A percentile compares a stretch with the other conserved stretches of the same genome.
Conservation (phyloP, 1,140 invertebrate species). For the Drosophila kanapiae region DNA sequence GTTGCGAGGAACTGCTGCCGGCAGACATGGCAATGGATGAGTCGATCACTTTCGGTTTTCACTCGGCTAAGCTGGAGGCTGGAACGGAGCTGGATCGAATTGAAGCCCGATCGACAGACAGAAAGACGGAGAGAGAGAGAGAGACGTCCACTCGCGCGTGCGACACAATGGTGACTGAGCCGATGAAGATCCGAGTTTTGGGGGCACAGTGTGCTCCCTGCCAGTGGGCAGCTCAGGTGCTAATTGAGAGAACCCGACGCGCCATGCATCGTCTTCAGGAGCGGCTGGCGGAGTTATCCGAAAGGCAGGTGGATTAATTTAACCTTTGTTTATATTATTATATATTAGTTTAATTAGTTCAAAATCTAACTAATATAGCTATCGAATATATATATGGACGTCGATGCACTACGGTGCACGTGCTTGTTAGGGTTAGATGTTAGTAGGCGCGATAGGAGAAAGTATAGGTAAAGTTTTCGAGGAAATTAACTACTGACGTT, state of each 20-base stretch:
- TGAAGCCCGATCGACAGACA: slow-evolving; percentile 1
- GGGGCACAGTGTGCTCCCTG: slow-evolving; percentile 52
- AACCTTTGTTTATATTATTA: too few relatives aligned
- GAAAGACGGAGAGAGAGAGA: slow-evolving; percentile 17
- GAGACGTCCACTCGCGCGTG: slow-evolving; percentile 60
- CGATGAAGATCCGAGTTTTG: slow-evolving; percentile 34
- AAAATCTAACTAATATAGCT: too few relatives aligned
- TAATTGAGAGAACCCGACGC: slow-evolving; percentile 71
- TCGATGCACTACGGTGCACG: too few relatives aligned
- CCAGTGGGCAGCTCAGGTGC: slow-evolving; percentile 59
- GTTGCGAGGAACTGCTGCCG: slow-evolving; percentile 47
- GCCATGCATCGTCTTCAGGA: slow-evolving; percentile 22
- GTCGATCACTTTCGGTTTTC: slow-evolving; percentile 75
- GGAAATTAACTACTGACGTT: too few relatives aligned
- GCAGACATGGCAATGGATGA: slow-evolving; percentile 42
- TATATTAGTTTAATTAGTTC: too few relatives aligned
- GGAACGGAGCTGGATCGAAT: slow-evolving; percentile 11
- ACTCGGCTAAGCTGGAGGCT: slow-evolving; percentile 32
- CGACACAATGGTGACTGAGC: slow-evolving; percentile 67
- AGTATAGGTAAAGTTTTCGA: too few relatives aligned
- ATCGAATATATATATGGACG: too few relatives aligned
- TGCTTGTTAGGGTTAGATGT: too few relatives aligned
- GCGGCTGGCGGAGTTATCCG: slow-evolving; percentile 14
- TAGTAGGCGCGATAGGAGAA: too few relatives aligned
- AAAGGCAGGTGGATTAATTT: background rate